Evolutionary conservation across 2,113 vertebrate species (phyloP).

Genomic region (Psephotus haematonotus): DNA sequence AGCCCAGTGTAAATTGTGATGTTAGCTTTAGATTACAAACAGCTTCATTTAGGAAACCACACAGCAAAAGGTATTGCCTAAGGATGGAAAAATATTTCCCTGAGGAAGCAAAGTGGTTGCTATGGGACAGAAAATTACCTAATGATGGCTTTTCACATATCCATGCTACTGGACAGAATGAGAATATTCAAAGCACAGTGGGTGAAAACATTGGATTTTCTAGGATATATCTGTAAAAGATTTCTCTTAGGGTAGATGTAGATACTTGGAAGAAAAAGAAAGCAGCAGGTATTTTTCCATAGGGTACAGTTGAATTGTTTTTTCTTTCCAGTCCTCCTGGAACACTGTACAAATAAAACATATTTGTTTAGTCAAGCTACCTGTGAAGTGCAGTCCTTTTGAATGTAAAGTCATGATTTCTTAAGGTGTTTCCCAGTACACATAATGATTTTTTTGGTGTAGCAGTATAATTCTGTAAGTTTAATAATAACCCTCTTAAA

Average conservation of each 20-base stretch:
- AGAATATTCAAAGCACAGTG: not conserved
- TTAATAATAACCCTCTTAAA: not conserved
- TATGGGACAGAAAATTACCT: constrained; percentile 43
- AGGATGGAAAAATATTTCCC: constrained; percentile 40
- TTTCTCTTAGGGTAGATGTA: not conserved
- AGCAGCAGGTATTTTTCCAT: not conserved
- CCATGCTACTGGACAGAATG: not conserved
- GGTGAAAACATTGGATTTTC: not conserved
- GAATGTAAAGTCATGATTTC: not conserved
- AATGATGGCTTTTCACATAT: not conserved
- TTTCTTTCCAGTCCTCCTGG: not conserved
- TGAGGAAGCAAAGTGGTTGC: constrained; percentile 46
- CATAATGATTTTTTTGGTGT: not conserved
- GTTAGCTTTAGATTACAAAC: not conserved
- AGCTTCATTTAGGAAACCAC: constrained; percentile 22
- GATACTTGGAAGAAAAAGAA: not conserved
- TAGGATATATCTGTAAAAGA: not conserved
- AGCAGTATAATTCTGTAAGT: not conserved
- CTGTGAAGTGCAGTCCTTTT: not conserved
- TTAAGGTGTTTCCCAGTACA: not conserved
- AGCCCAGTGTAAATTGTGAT: not conserved
- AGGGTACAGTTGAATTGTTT: not conserved
- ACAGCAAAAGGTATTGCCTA: constrained; percentile 40
- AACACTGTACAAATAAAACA: not conserved
- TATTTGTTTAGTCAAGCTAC: not conserved